phyloP scores from a whole-genome alignment of 2,888 invertebrate genomes.

The Calameuta filiformis region DNA sequence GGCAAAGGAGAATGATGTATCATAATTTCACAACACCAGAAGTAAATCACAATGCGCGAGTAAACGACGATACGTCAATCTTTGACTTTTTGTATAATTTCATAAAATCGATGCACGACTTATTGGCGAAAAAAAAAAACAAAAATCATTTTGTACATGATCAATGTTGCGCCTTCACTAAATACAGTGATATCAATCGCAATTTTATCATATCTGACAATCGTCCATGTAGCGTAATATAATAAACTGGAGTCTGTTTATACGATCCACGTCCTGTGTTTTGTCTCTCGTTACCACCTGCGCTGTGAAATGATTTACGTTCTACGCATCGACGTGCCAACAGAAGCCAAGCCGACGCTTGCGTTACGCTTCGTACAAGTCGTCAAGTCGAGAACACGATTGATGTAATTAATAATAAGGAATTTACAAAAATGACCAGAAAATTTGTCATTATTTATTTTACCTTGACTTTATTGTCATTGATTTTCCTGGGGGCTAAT shows the following conservation, averaged over 20 bases:
- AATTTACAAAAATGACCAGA: background rate
- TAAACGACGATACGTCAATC: background rate
- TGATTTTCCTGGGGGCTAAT: background rate
- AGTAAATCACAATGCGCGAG: background rate
- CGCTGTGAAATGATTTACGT: background rate
- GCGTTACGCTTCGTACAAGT: background rate
- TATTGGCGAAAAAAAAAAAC: background rate
- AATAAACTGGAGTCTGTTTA: background rate
- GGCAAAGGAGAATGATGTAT: background rate
- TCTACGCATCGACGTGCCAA: background rate
- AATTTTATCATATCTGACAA: background rate
- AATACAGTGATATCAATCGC: background rate
- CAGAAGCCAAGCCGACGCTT: background rate
- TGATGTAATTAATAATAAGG: background rate
- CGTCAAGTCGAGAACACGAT: background rate
- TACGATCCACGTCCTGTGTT: slow-evolving; percentile 25
- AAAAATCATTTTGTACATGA: background rate
- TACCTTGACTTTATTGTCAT: background rate
- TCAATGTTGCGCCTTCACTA: background rate
- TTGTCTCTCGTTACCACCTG: slow-evolving; percentile 29
- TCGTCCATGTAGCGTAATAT: background rate
- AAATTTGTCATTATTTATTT: background rate
- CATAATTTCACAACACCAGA: background rate
- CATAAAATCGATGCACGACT: background rate
- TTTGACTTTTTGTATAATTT: background rate